Evolutionary conservation across 1,140 invertebrate genomes (phyloP).

Genomic region (Cryptotermes secundus): DNA sequence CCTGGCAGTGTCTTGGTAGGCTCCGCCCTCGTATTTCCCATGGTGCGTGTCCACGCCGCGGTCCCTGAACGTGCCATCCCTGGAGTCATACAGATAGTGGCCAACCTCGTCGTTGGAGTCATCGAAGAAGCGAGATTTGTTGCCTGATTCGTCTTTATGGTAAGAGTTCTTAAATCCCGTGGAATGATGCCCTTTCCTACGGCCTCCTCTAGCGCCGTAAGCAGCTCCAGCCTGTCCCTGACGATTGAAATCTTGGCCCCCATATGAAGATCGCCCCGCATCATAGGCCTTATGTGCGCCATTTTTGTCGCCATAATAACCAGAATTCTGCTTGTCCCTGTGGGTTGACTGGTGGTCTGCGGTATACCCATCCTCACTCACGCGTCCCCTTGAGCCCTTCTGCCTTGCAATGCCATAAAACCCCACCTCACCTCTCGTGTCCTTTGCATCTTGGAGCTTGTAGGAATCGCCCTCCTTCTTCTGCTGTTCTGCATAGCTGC

Average conservation of each 20-base stretch:
- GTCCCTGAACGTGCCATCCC: constrained; percentile 40
- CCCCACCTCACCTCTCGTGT: constrained; percentile 24
- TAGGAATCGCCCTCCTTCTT: background rate
- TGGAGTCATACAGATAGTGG: constrained; percentile 43
- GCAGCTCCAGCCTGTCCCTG: constrained; percentile 37
- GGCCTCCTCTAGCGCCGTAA: constrained; percentile 38
- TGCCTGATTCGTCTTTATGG: constrained; percentile 65
- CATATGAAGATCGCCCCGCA: constrained; percentile 36
- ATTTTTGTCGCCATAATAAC: constrained; percentile 39
- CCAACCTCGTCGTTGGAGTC: constrained; percentile 60
- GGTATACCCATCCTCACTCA: constrained; percentile 20
- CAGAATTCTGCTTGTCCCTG: constrained; percentile 36
- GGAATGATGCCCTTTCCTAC: constrained; percentile 64
- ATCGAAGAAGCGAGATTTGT: constrained; percentile 64
- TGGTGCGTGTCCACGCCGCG: constrained; percentile 39
- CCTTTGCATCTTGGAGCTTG: background rate
- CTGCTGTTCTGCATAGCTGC: constrained; percentile 24
- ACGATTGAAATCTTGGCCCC: constrained; percentile 38
- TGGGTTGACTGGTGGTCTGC: constrained; percentile 34
- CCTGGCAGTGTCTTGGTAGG: constrained; percentile 37
- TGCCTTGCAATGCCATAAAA: constrained; percentile 25
- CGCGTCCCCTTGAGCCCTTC: constrained; percentile 5
- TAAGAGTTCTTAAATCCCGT: constrained; percentile 64
- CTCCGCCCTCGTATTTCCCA: constrained; percentile 40
- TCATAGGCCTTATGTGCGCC: constrained; percentile 38